Conservation (phyloP, 2,888 invertebrate species). For the Diarsia dahlii region DNA sequence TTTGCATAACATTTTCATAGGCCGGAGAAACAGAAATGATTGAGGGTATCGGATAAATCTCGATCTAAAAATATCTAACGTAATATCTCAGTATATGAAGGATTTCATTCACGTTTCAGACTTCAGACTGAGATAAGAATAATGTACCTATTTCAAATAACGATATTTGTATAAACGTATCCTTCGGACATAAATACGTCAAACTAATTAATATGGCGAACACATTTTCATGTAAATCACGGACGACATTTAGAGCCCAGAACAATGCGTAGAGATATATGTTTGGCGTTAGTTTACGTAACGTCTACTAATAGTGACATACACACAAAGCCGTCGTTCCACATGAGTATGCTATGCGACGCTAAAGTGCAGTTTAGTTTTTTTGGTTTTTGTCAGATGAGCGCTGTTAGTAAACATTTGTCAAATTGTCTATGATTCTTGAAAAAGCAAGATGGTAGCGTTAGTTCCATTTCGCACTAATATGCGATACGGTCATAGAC, state of each 20-base stretch:
- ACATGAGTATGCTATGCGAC: conserved; percentile 4
- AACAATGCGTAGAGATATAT: conserved; percentile 43
- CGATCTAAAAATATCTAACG: conserved; percentile 39
- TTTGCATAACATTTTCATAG: conserved; percentile 47
- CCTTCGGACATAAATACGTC: conserved; percentile 41
- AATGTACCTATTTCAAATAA: conserved; percentile 27
- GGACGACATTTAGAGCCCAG: conserved; percentile 40
- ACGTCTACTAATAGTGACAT: conserved; percentile 47
- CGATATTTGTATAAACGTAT: conserved; percentile 47
- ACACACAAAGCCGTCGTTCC: conserved; percentile 31
- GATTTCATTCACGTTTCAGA: conserved; percentile 49
- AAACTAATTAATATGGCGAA: conserved; percentile 38
- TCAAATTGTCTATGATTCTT: not conserved
- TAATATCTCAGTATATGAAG: conserved; percentile 43
- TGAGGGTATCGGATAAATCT: conserved; percentile 29
- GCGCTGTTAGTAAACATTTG: not conserved
- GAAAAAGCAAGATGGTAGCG: not conserved
- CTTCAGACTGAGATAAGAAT: conserved; percentile 47
- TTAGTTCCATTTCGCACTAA: not conserved
- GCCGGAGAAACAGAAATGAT: conserved; percentile 32
- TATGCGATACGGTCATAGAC: not conserved
- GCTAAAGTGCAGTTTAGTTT: not conserved
- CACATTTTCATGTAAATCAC: conserved; percentile 59
- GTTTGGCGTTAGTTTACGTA: conserved; percentile 37
- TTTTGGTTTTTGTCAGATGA: not conserved